phyloP scores from a whole-genome alignment of 2,888 invertebrate genomes.

The Tyria jacobaeae region DNA sequence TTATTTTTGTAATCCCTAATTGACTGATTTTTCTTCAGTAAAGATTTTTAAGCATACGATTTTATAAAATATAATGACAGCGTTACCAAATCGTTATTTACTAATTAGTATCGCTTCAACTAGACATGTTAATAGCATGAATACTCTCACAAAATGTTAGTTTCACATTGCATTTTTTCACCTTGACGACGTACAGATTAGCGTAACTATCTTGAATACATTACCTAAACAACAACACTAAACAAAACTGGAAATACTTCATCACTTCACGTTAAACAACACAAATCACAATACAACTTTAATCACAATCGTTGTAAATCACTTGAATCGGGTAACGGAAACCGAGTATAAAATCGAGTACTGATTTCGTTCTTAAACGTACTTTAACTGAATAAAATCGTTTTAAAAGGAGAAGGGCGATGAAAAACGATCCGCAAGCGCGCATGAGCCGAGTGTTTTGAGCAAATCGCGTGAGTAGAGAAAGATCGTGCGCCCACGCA shows the following conservation, averaged over 20 bases:
- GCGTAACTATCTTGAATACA: conserved; percentile 33
- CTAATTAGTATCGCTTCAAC: background rate
- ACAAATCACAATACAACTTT: conserved; percentile 43
- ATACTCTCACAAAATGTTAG: background rate
- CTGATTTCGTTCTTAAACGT: conserved; percentile 15
- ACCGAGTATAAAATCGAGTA: background rate
- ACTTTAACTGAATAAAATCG: conserved; percentile 20
- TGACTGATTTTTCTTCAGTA: background rate
- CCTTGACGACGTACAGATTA: conserved; percentile 5
- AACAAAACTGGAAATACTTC: conserved; percentile 78
- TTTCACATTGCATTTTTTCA: background rate
- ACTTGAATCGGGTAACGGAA: background rate
- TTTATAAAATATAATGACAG: background rate
- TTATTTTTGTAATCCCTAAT: too few species aligned
- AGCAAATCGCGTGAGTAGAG: conserved; percentile 72
- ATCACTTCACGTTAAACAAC: conserved; percentile 55
- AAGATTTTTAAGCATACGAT: background rate
- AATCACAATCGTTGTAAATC: conserved; percentile 4
- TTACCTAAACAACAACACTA: conserved; percentile 76
- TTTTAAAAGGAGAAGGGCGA: conserved; percentile 51
- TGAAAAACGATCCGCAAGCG: conserved; percentile 74
- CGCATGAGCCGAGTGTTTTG: conserved; percentile 75
- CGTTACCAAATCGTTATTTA: background rate
- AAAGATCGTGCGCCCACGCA: conserved; percentile 81
- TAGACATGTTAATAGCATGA: background rate